Conservation (phyloP, 2,888 invertebrate genomes). For the Caenorhabditis macrosperma region DNA sequence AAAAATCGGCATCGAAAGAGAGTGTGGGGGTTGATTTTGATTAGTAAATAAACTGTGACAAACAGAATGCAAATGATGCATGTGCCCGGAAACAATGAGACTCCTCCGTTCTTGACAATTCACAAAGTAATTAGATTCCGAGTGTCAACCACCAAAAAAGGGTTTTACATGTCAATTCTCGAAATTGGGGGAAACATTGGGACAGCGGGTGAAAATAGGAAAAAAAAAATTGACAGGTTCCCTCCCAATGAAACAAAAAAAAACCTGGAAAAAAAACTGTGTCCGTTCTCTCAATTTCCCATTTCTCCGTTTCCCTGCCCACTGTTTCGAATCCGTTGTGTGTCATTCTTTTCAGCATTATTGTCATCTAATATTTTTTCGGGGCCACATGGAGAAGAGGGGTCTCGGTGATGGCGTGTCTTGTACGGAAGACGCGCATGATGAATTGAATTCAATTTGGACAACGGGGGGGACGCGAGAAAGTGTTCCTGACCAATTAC, state of each 20-base stretch:
- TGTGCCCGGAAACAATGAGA: too few relatives aligned
- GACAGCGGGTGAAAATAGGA: neutral
- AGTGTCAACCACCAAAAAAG: too few relatives aligned
- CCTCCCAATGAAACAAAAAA: neutral
- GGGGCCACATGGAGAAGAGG: neutral
- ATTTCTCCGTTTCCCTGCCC: neutral
- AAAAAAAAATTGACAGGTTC: neutral
- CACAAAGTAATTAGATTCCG: too few relatives aligned
- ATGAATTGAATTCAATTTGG: neutral
- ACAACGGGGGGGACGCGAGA: neutral
- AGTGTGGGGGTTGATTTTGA: too few relatives aligned
- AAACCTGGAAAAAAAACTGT: too few relatives aligned
- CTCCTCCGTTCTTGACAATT: too few relatives aligned
- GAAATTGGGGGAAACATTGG: neutral
- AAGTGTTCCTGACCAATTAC: neutral
- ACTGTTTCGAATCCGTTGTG: neutral
- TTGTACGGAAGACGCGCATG: conserved; percentile 6
- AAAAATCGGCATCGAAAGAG: too few relatives aligned
- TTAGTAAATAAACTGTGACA: too few relatives aligned
- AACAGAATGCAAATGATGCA: too few relatives aligned
- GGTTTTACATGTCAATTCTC: too few relatives aligned
- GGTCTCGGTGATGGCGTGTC: too few relatives aligned
- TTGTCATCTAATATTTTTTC: neutral
- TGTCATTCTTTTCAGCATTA: conserved; percentile 8
- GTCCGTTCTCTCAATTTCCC: neutral